Conservation (phyloP, 2,888 invertebrate species). For the Sicus ferrugineus region DNA sequence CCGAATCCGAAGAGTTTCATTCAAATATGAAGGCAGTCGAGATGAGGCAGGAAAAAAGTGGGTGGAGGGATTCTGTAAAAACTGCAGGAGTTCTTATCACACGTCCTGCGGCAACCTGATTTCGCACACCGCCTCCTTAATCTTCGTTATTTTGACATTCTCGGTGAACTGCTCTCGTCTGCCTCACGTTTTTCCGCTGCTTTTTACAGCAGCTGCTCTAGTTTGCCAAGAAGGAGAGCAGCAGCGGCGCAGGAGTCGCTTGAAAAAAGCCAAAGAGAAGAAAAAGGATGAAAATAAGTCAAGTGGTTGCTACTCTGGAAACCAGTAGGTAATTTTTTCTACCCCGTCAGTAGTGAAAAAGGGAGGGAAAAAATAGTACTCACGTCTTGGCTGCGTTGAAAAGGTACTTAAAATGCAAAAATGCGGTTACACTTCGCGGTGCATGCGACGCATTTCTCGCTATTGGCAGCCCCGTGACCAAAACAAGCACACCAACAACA, state of each 20-base stretch:
- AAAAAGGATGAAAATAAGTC: background rate
- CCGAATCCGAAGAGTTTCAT: too few species aligned
- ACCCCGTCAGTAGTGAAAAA: background rate
- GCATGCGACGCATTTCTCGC: conserved; percentile 11
- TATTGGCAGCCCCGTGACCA: background rate
- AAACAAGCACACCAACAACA: background rate
- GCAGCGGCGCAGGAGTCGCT: background rate
- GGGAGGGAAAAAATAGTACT: too few species aligned
- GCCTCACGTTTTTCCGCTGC: background rate
- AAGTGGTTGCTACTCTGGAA: too few species aligned
- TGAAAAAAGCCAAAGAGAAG: background rate
- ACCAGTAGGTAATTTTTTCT: too few species aligned
- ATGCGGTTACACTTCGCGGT: conserved; percentile 1
- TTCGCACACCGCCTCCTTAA: conserved; percentile 49
- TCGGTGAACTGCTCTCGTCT: conserved; percentile 41
- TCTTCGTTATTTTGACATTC: conserved; percentile 58
- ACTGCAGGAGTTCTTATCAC: conserved; percentile 9
- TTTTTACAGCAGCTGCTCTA: background rate
- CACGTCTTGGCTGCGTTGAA: too few species aligned
- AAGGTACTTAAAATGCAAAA: background rate
- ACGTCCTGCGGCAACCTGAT: conserved; percentile 9
- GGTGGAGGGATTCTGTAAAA: too few species aligned
- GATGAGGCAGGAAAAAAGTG: too few species aligned
- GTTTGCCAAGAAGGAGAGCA: conserved; percentile 8
- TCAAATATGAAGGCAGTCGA: too few species aligned